phyloP scores from a whole-genome alignment of 2,888 invertebrate genomes.

The Melipona beecheii region DNA sequence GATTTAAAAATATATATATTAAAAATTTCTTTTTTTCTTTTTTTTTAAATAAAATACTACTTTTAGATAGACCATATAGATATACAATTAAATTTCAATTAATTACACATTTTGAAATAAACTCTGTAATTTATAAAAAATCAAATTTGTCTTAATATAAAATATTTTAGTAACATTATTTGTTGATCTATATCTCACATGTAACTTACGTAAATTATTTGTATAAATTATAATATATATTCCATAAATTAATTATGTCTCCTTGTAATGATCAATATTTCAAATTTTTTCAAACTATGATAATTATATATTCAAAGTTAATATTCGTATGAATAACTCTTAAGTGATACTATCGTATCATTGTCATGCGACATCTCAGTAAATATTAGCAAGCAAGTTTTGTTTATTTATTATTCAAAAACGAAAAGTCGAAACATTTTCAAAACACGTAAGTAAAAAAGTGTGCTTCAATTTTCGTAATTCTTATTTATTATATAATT shows the following conservation, averaged over 20 bases:
- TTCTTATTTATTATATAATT: constrained; percentile 3
- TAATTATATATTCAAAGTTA: constrained; percentile 1
- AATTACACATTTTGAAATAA: neutral
- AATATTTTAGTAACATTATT: neutral
- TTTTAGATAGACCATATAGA: neutral
- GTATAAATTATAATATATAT: neutral
- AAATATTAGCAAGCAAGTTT: neutral
- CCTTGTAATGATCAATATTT: neutral
- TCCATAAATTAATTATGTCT: neutral
- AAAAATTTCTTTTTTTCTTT: neutral
- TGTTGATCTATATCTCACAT: neutral
- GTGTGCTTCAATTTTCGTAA: neutral
- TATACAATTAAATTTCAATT: neutral
- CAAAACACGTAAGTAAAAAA: constrained; percentile 24
- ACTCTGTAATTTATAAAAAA: neutral
- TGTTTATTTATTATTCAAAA: constrained; percentile 18
- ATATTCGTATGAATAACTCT: constrained; percentile 14
- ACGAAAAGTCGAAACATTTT: constrained; percentile 13
- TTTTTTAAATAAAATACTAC: neutral
- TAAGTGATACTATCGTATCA: constrained; percentile 7
- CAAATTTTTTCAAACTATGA: neutral
- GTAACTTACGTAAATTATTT: neutral
- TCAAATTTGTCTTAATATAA: neutral
- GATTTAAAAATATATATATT: neutral
- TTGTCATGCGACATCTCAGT: neutral